phyloP scores from a whole-genome alignment of 2,888 invertebrate genomes.

The Tridacna crocea region DNA sequence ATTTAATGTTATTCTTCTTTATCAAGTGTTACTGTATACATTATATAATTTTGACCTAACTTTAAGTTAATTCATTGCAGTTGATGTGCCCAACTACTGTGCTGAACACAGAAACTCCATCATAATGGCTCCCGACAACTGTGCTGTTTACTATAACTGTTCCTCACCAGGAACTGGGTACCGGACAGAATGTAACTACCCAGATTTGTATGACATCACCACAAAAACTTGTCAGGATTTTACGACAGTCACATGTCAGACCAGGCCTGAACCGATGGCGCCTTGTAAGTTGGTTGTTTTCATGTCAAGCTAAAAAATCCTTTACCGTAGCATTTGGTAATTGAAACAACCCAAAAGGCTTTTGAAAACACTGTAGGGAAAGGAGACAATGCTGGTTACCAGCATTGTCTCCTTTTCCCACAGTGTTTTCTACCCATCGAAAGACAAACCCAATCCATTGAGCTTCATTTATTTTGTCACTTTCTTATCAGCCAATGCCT shows the following conservation, averaged over 20 bases:
- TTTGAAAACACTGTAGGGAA: no score
- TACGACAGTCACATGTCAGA: conserved; percentile 50
- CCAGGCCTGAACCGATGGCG: conserved; percentile 61
- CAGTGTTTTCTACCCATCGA: no score
- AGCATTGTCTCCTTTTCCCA: no score
- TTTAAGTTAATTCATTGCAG: conserved; percentile 36
- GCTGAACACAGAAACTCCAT: conserved; percentile 46
- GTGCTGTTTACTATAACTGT: conserved; percentile 66
- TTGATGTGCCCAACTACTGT: conserved; percentile 64
- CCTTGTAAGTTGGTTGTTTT: conserved; percentile 59
- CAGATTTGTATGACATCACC: conserved; percentile 60
- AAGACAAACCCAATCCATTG: no score
- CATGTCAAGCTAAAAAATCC: not conserved
- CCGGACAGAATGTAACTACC: conserved; percentile 61
- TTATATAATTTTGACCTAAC: not conserved
- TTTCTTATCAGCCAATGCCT: no score
- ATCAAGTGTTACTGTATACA: no score
- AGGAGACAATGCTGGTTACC: no score
- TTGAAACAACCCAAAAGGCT: no score
- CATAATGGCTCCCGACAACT: conserved; percentile 55
- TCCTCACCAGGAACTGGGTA: conserved; percentile 35
- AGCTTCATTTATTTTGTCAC: no score
- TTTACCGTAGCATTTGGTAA: no score
- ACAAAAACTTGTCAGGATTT: conserved; percentile 38
- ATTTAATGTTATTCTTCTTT: no score